These are phyloP conservation scores for Albula glossodonta DNA, from an alignment of 2,113 vertebrate genomes.

Conservation along the genomic window DNA sequence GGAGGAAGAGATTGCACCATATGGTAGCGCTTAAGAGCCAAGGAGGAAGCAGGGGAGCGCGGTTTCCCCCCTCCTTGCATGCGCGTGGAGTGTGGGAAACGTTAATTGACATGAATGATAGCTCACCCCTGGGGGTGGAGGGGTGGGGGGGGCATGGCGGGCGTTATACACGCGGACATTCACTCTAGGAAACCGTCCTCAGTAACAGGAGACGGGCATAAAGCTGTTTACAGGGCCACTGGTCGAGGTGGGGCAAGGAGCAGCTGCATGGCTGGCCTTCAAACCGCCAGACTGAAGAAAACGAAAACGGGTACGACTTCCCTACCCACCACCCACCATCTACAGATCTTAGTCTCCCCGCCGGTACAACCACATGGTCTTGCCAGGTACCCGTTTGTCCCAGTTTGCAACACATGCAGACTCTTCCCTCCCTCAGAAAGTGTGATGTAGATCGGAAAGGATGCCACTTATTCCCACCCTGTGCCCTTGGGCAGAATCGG, in stretches of 20 bases:
- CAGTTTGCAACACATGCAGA: neutral
- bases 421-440: neutral
- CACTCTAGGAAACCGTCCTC: neutral
- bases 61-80: constrained; percentile 26
- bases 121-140: constrained; percentile 52
- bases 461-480: neutral
- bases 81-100: constrained; percentile 73
- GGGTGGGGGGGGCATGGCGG: neutral
- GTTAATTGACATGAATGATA: constrained; percentile 77
- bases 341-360: neutral
- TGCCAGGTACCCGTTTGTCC: neutral
- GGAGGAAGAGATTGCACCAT: constrained; percentile 53
- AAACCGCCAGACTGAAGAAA: too few species aligned
- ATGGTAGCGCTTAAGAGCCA: constrained; percentile 74
- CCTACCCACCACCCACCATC: neutral
- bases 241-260: constrained; percentile 12
- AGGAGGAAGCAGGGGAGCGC: constrained; percentile 67
- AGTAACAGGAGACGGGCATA: constrained; percentile 20
- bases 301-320: neutral
- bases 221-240: constrained; percentile 14
- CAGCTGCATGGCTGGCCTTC: neutral
- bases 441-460: neutral
- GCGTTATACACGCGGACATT: constrained; percentile 8
- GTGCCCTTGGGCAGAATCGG: neutral
- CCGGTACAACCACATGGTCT: neutral